These are phyloP conservation scores for Euzetes globulus DNA, from an alignment of 2,888 invertebrate species.

Conservation along the genomic window DNA sequence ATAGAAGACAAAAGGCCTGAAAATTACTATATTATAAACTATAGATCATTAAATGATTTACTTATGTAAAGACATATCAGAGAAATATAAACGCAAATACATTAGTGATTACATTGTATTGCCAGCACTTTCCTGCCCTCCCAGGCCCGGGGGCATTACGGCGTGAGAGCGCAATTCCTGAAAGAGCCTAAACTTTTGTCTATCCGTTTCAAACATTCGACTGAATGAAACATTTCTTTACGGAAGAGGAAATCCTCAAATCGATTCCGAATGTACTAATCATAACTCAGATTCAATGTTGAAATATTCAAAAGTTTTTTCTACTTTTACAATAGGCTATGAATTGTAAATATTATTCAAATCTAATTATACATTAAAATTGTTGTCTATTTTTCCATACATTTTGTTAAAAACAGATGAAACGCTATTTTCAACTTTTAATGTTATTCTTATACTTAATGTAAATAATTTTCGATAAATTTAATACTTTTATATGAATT, in stretches of 20 bases:
- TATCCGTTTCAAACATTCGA: slow-evolving; percentile 21
- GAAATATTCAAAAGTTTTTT: background rate
- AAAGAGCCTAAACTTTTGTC: background rate
- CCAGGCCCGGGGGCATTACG: slow-evolving; percentile 24
- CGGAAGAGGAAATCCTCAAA: slow-evolving; percentile 29
- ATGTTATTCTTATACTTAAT: too few species aligned
- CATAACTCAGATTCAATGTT: background rate
- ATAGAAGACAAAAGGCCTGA: too few species aligned
- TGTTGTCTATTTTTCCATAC: background rate
- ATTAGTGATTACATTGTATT: background rate
- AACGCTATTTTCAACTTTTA: too few species aligned
- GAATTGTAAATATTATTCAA: background rate
- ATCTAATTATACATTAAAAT: background rate
- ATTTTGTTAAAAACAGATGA: background rate
- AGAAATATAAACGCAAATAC: background rate
- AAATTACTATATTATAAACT: background rate
- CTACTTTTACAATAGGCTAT: background rate
- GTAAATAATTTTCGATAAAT: too few species aligned
- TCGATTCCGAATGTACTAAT: background rate
- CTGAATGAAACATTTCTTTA: slow-evolving; percentile 15
- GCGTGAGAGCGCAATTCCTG: slow-evolving; percentile 29
- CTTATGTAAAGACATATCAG: background rate
- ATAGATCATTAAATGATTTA: slow-evolving; percentile 1
- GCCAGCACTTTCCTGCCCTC: slow-evolving; percentile 26
- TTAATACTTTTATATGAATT: too few species aligned